A percentile compares a stretch with the other conserved stretches of the same genome.
These are phyloP conservation scores for Tokudaia tokunoshimensis DNA, from an alignment of 2,797 vertebrate genomes.

Conservation along the genomic window DNA sequence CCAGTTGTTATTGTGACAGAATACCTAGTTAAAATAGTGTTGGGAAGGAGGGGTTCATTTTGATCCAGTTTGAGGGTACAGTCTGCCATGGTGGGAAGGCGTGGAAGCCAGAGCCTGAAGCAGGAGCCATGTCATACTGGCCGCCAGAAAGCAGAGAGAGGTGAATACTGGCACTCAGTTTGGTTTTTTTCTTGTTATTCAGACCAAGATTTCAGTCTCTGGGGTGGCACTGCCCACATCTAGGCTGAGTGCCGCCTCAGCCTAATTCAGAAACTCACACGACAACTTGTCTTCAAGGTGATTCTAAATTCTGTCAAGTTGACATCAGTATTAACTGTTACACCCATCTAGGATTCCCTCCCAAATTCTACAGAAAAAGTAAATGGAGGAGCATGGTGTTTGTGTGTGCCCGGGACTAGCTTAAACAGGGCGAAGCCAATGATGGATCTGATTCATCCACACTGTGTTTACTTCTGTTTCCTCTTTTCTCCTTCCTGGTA, in stretches of 20 bases:
- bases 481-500: not conserved
- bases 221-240: not conserved
- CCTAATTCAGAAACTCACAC: not conserved
- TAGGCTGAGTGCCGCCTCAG: too few relatives aligned
- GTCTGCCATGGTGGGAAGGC: not conserved
- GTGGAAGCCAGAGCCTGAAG: not conserved
- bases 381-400: not conserved
- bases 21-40: not conserved
- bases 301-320: not conserved
- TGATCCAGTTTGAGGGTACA: too few relatives aligned
- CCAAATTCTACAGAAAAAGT: not conserved
- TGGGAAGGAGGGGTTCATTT: not conserved
- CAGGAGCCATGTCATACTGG: not conserved
- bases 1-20: not conserved
- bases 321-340: not conserved
- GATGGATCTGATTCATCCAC: not conserved
- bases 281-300: not conserved
- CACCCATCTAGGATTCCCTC: not conserved
- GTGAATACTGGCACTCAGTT: too few relatives aligned
- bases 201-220: not conserved
- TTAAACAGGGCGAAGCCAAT: not conserved
- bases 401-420: not conserved
- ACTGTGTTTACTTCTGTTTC: not conserved
- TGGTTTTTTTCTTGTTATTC: not conserved
- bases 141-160: not conserved